A percentile compares a stretch with the other conserved stretches of the same genome.
phyloP scores from a whole-genome alignment of 1,140 invertebrate species.

The Eufriesea mexicana region DNA sequence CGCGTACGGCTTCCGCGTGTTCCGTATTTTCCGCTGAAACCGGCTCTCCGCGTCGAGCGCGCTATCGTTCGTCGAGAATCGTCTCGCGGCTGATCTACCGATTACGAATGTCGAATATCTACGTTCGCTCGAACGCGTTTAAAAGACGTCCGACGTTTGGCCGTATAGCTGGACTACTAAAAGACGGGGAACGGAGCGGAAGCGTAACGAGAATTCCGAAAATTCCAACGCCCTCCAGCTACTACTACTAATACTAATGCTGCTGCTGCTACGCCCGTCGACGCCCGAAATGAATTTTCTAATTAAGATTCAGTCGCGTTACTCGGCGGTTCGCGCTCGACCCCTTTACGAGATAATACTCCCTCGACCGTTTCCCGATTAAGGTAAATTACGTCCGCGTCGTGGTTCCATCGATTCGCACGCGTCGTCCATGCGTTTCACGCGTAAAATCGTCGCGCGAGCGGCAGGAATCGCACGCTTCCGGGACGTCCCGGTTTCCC shows the following conservation, averaged over 20 bases:
- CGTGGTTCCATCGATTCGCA: neutral
- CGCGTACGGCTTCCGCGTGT: too few relatives aligned
- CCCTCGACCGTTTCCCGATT: conserved; percentile 38
- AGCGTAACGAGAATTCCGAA: conserved; percentile 56
- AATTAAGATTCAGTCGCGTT: conserved; percentile 67
- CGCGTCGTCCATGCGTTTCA: too few relatives aligned
- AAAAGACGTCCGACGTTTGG: neutral
- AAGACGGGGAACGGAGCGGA: conserved; percentile 2
- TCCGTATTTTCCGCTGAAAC: too few relatives aligned
- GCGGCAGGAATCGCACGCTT: too few relatives aligned
- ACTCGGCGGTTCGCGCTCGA: conserved; percentile 47
- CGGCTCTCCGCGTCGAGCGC: too few relatives aligned
- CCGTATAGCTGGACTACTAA: neutral
- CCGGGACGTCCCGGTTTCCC: too few relatives aligned
- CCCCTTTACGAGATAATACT: conserved; percentile 62
- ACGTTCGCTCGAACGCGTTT: neutral
- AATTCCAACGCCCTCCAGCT: conserved; percentile 49
- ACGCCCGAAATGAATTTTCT: conserved; percentile 69
- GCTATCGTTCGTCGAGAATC: too few relatives aligned
- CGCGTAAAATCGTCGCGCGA: too few relatives aligned
- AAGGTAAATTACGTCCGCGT: conserved; percentile 48
- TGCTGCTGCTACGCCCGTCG: neutral
- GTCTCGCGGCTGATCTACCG: too few relatives aligned
- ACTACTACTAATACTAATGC: too few relatives aligned
- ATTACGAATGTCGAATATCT: too few relatives aligned